These are phyloP conservation scores for Remorina albescens DNA, from an alignment of 2,797 vertebrate species.

Conservation along the genomic window DNA sequence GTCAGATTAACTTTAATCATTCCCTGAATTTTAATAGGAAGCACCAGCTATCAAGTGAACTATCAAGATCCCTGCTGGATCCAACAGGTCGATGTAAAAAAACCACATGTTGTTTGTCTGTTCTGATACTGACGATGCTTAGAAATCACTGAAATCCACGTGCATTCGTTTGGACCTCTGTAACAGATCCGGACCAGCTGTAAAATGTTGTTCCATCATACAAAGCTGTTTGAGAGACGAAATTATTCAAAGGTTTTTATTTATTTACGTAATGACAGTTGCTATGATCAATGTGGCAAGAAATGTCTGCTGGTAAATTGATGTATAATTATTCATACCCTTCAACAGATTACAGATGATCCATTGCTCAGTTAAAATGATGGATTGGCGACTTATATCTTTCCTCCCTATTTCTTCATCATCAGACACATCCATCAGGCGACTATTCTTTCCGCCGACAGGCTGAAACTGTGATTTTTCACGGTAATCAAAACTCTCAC, in stretches of 20 bases:
- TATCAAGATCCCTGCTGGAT: neutral
- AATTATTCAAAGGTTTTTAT: constrained; percentile 1
- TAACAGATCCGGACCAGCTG: neutral
- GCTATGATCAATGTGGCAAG: constrained; percentile 32
- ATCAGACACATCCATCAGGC: constrained; percentile 69
- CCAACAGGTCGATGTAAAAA: no score
- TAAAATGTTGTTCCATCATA: neutral
- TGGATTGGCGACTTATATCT: constrained; percentile 64
- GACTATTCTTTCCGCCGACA: constrained; percentile 58
- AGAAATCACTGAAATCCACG: neutral
- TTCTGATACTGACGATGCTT: neutral
- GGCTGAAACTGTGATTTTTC: constrained; percentile 64
- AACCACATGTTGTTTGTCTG: neutral
- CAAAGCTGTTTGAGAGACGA: constrained; percentile 14
- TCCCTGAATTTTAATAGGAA: neutral
- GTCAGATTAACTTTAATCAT: neutral
- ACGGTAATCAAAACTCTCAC: constrained; percentile 63
- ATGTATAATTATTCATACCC: constrained; percentile 69
- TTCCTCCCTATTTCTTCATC: constrained; percentile 53
- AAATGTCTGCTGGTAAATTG: constrained; percentile 57
- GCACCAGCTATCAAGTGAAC: neutral
- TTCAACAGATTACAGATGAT: constrained; percentile 69
- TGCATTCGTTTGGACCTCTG: constrained; percentile 3
- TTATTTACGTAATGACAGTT: constrained; percentile 29
- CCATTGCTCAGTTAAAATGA: constrained; percentile 75